Evolutionary conservation across 2,888 invertebrate genomes (phyloP), one percentile per base, ranked within the genome.

Genomic region (Mythimna albipuncta): DNA sequence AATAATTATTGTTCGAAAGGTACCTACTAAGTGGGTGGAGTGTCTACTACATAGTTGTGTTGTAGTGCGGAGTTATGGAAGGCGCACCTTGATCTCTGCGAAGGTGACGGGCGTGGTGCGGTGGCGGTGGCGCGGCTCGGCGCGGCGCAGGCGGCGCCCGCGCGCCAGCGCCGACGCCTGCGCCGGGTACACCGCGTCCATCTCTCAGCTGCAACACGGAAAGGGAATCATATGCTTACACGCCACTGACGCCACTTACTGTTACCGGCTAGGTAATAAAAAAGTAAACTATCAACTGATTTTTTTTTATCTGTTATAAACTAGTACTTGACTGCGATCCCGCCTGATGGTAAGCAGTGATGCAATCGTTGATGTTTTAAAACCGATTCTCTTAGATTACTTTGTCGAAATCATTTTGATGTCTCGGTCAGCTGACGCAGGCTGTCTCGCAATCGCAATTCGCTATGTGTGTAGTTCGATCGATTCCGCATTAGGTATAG

Each of bases 21-120:
- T 19, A 6, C 11, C 26, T 26, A 26, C 26, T 26, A 26, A 26
- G 32, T 16, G 4, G 6, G 2, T 44, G 44, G 44, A 44, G 44
- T 44, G 44, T 44, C 44, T 44, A 44, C 44, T 44, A 41, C 41
- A 47, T 47, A 50, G 16, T 50, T 19, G 6, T 50, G 19, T 11
- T 19, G 16, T 50, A 6, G 16, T 47, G 11, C 11, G 44, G 1
- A 6, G 65, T 11, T 21, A 2, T 32, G 13, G 26, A 16, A 9
- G 26, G 16, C 47, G 35, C 21, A 97, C 97, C 96, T 97, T 97
- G 83, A 98, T 98, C 94, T 98, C 98, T 57, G 98, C 97, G 92
- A 98, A 98, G 61, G 98, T 98, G 82, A 98, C 97, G 2, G 98
- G 98, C 90, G 97, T 97, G 52, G 98, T 98, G 85, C 97, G 96